A percentile compares a stretch with the other conserved stretches of the same genome.
phyloP scores from a whole-genome alignment of 2,113 vertebrate genomes.

The Scartelaos histophorus region DNA sequence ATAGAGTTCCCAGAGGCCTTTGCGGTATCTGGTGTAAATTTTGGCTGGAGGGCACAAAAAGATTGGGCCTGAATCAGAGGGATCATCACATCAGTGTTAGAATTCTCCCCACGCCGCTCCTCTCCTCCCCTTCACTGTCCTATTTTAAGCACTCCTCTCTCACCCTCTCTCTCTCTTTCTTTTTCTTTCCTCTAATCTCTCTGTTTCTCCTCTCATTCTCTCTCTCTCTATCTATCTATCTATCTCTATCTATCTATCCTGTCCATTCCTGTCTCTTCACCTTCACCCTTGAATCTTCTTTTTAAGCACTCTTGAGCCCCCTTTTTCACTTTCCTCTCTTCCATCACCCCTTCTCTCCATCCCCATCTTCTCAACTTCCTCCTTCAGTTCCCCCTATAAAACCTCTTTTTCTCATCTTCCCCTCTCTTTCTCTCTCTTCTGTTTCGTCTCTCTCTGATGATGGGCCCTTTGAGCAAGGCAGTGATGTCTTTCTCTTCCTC shows the following conservation, averaged over 20 bases:
- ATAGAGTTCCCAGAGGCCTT: conserved; percentile 13
- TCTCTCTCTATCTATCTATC: conserved; percentile 29
- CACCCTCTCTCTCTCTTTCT: conserved; percentile 25
- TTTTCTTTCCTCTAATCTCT: no score
- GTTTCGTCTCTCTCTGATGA: no score
- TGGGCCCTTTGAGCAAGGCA: no score
- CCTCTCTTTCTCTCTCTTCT: no score
- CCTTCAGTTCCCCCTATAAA: no score
- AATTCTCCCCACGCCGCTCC: conserved; percentile 13
- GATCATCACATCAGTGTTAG: conserved; percentile 39
- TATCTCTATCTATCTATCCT: background rate
- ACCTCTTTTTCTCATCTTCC: no score
- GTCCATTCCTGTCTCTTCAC: background rate
- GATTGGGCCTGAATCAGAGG: conserved; percentile 36
- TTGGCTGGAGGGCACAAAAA: conserved; percentile 13
- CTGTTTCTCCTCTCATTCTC: background rate
- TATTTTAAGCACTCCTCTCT: conserved; percentile 48
- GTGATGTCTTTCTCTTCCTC: no score
- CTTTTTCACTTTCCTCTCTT: background rate
- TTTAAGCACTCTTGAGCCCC: background rate
- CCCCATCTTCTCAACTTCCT: no score
- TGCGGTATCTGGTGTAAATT: conserved; percentile 17
- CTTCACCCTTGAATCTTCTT: background rate
- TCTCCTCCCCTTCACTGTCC: conserved; percentile 12
- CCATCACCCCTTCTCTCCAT: background rate